These are phyloP conservation scores for Meriones unguiculatus DNA, from an alignment of 2,113 vertebrate species.

Conservation along the genomic window DNA sequence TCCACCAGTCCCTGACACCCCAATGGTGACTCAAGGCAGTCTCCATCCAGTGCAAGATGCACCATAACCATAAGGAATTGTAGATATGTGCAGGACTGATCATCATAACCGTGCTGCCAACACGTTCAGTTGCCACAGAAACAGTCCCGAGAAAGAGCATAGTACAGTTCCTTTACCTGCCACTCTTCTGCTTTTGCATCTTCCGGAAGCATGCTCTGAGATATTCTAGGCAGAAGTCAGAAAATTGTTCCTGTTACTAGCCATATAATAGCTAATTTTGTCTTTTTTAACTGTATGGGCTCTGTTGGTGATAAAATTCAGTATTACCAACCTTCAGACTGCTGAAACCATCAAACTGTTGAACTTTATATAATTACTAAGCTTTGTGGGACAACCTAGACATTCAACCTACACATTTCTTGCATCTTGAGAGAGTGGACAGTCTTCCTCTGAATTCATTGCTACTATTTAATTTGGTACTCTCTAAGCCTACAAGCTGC, in stretches of 20 bases:
- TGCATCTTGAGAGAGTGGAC: background rate
- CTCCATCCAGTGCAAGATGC: background rate
- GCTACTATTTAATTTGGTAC: background rate
- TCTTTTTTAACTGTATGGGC: no score
- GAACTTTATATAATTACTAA: background rate
- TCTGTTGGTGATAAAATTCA: background rate
- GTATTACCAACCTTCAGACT: background rate
- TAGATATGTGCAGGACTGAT: background rate
- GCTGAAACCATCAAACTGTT: background rate
- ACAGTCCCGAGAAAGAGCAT: background rate
- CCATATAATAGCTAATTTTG: background rate
- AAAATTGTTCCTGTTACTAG: background rate
- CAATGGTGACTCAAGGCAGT: no score
- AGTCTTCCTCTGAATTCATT: background rate
- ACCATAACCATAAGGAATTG: background rate
- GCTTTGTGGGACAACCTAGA: background rate
- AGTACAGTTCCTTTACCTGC: background rate
- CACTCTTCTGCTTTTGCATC: background rate
- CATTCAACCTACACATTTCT: background rate
- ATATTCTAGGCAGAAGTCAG: background rate
- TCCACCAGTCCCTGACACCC: background rate
- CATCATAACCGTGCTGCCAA: background rate
- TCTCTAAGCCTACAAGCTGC: background rate
- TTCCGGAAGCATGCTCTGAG: background rate
- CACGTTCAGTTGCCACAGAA: no score